Evolutionary conservation across 2,113 vertebrate species (phyloP).

Genomic region (Mormyrus lacerda): DNA sequence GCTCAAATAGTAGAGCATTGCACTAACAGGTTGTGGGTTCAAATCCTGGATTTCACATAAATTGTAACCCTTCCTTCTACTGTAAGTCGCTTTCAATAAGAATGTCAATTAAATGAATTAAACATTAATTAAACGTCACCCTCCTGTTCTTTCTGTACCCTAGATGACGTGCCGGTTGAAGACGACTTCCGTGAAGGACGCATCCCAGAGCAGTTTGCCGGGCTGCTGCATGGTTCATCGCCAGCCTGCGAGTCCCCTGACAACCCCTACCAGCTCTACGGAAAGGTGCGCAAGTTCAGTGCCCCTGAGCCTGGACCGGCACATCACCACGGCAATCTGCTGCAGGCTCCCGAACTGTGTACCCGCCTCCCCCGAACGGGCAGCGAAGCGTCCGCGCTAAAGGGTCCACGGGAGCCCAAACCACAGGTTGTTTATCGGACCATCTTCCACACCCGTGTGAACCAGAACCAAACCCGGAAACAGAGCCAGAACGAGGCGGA

Average conservation of each 20-base stretch:
- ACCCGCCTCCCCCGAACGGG: slow-evolving; percentile 45
- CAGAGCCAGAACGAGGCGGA: slow-evolving; percentile 28
- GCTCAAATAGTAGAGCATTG: background rate
- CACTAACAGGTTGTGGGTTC: background rate
- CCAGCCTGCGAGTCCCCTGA: slow-evolving; percentile 86
- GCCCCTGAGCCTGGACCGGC: slow-evolving; percentile 37
- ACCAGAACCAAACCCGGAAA: slow-evolving; percentile 52
- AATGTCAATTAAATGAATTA: background rate
- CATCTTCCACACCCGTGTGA: slow-evolving; percentile 81
- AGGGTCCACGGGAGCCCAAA: slow-evolving; percentile 59
- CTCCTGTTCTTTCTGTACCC: slow-evolving; percentile 15
- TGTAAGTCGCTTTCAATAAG: background rate
- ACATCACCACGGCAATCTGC: slow-evolving; percentile 46
- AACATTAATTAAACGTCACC: background rate
- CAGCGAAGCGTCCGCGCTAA: slow-evolving; percentile 50
- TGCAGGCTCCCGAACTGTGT: slow-evolving; percentile 51
- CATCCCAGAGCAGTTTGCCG: slow-evolving; percentile 82
- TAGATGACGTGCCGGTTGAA: slow-evolving; percentile 54
- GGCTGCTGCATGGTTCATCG: slow-evolving; percentile 91
- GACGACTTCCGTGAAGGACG: slow-evolving; percentile 73
- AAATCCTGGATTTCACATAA: background rate
- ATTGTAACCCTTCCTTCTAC: background rate
- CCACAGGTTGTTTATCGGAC: slow-evolving; percentile 87
- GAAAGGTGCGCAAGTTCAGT: slow-evolving; percentile 55
- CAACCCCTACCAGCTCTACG: slow-evolving; percentile 84